A percentile compares a stretch with the other conserved stretches of the same genome.
phyloP scores from a whole-genome alignment of 2,113 vertebrate species.

The Amblyopsis rosae region DNA sequence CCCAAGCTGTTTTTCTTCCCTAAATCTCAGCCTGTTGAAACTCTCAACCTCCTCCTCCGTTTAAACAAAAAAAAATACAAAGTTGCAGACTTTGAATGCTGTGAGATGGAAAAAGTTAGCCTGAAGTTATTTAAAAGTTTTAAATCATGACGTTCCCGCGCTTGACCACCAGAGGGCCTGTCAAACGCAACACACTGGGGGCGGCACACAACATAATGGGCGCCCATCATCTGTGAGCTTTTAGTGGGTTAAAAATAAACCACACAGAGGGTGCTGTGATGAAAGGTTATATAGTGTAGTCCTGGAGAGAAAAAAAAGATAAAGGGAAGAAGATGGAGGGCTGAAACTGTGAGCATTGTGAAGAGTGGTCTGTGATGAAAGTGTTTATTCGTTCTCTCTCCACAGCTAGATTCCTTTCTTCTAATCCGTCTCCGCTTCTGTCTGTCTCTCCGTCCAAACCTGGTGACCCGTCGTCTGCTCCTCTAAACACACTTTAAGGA shows the following conservation, averaged over 20 bases:
- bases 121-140: conserved; percentile 54
- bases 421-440: conserved; percentile 6
- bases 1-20: conserved; percentile 27
- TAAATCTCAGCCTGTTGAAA: conserved; percentile 52
- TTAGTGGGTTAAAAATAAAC: conserved; percentile 74
- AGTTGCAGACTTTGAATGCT: conserved; percentile 50
- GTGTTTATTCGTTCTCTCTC: not conserved
- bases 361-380: conserved; percentile 18
- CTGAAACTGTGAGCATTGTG: conserved; percentile 8
- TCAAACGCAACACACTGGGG: conserved; percentile 24
- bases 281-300: conserved; percentile 44
- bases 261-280: conserved; percentile 54
- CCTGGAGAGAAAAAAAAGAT: conserved; percentile 25
- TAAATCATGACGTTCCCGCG: conserved; percentile 26
- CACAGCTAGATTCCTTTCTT: not conserved
- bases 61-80: conserved; percentile 24
- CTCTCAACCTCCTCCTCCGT: conserved; percentile 42
- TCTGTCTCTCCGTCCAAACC: conserved; percentile 4
- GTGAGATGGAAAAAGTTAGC: conserved; percentile 49
- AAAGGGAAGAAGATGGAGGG: conserved; percentile 10
- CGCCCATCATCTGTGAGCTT: conserved; percentile 68
- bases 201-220: conserved; percentile 39
- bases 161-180: conserved; percentile 61
- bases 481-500: conserved; percentile 60
- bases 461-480: conserved; percentile 34